Evolutionary conservation across 2,888 invertebrate species (phyloP).

Genomic region (Tetranychus truncatus): DNA sequence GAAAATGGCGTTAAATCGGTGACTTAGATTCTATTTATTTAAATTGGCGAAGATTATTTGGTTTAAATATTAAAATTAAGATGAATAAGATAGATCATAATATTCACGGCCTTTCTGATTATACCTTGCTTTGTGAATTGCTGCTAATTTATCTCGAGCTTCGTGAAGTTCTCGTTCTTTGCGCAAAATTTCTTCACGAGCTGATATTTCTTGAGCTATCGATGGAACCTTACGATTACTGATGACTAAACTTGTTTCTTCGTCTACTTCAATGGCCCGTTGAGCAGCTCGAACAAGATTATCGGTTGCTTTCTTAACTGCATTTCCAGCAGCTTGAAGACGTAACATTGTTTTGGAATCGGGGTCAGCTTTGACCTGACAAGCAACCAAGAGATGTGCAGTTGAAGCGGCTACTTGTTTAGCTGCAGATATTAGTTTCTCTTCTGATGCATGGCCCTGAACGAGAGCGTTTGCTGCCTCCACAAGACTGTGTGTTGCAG

Average conservation of each 20-base stretch:
- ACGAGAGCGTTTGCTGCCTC: conserved; percentile 95
- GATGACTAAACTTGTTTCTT: conserved; percentile 72
- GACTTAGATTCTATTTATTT: no score
- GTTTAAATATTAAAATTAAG: not conserved
- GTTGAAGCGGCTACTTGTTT: conserved; percentile 79
- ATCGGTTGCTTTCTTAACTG: conserved; percentile 91
- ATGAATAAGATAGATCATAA: not conserved
- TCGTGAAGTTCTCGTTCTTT: conserved; percentile 85
- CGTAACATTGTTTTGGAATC: conserved; percentile 80
- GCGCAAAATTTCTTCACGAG: conserved; percentile 52
- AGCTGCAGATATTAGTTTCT: conserved; percentile 85
- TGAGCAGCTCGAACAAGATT: conserved; percentile 86
- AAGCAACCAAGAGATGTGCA: conserved; percentile 88
- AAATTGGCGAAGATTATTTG: no score
- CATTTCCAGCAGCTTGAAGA: conserved; percentile 78
- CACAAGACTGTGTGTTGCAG: conserved; percentile 42
- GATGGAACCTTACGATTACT: conserved; percentile 87
- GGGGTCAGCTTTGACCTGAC: conserved; percentile 95
- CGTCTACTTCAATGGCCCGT: conserved; percentile 72
- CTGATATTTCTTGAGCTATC: conserved; percentile 85
- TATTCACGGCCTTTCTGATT: conserved; percentile 32
- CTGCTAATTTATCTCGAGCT: conserved; percentile 69
- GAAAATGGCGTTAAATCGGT: no score
- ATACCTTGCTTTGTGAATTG: conserved; percentile 82
- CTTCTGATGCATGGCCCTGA: conserved; percentile 74